Conservation (phyloP, 37 sponge, comb jelly and placozoan genomes). For the Halichondria panicea region DNA sequence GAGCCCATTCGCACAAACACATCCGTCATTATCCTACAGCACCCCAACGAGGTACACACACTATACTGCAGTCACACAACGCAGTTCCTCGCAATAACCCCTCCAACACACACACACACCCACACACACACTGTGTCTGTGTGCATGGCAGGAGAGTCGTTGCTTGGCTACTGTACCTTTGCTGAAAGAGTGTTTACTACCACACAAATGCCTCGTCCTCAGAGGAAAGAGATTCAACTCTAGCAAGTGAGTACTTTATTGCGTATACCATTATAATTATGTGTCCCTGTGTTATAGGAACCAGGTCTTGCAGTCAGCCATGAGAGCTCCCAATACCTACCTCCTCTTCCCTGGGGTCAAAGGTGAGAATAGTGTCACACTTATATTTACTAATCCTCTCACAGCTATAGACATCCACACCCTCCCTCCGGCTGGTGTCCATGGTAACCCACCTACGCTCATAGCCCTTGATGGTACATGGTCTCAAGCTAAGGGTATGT, state of each 20-base stretch:
- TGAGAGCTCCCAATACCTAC: constrained; percentile 18
- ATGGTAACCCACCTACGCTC: constrained; percentile 49
- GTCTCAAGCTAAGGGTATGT: constrained; percentile 72
- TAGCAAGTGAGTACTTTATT: constrained; percentile 40
- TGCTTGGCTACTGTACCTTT: constrained; percentile 81
- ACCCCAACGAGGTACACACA: constrained; percentile 73
- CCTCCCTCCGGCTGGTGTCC: constrained; percentile 39
- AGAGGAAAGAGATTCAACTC: constrained; percentile 59
- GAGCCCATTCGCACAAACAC: constrained; percentile 47
- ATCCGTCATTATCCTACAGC: constrained; percentile 72
- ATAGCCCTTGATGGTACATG: constrained; percentile 88
- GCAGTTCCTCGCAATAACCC: neutral
- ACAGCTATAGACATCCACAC: constrained; percentile 33
- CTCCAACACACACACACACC: too few relatives aligned
- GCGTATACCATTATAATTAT: neutral
- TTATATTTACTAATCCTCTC: too few relatives aligned
- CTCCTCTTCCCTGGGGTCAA: constrained; percentile 61
- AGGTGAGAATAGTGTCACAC: constrained; percentile 18
- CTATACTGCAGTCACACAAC: neutral
- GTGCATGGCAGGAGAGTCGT: constrained; percentile 37
- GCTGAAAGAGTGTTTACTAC: constrained; percentile 44
- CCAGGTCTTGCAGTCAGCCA: constrained; percentile 36
- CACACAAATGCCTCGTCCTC: constrained; percentile 42
- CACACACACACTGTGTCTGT: too few relatives aligned
- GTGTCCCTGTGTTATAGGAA: constrained; percentile 7